Evolutionary conservation across 2,113 vertebrate genomes (phyloP).

Genomic region (Ceyx margarethae): DNA sequence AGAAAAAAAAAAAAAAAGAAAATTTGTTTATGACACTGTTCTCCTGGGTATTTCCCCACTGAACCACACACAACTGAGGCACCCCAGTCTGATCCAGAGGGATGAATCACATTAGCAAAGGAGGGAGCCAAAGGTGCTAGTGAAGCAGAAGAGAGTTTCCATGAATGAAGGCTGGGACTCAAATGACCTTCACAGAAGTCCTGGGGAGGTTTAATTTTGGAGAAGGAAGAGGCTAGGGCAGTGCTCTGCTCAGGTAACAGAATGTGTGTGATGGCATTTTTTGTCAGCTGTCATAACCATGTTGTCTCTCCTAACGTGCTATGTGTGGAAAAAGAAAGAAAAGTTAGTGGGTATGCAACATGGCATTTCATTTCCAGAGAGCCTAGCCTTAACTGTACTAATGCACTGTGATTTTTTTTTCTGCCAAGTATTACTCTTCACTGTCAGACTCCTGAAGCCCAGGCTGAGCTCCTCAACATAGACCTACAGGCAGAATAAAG

Average conservation of each 20-base stretch:
- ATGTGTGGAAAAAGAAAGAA: not conserved
- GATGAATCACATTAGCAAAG: not conserved
- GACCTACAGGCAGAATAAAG: not conserved
- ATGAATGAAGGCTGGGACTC: not conserved
- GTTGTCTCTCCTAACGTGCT: not conserved
- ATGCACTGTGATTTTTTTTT: not conserved
- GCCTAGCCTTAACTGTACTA: not conserved
- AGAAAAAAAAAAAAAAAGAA: not conserved
- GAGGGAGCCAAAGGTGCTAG: not conserved
- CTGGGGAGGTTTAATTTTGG: not conserved
- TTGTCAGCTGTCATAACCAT: not conserved
- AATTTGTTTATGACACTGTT: not conserved
- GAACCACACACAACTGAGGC: fast-evolving
- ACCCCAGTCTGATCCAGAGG: not conserved
- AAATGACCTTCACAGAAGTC: not conserved
- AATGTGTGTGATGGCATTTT: fast-evolving
- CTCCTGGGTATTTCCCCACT: not conserved
- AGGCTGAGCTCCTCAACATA: not conserved
- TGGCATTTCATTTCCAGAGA: not conserved
- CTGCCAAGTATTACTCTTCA: not conserved
- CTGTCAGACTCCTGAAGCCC: not conserved
- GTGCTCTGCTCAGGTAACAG: not conserved
- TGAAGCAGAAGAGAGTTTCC: not conserved
- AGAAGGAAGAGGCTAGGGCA: not conserved
- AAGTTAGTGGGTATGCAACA: not conserved